A percentile compares a stretch with the other conserved stretches of the same genome.
Evolutionary conservation across 2,888 invertebrate species (phyloP).

Genomic region (Leuctra nigra): DNA sequence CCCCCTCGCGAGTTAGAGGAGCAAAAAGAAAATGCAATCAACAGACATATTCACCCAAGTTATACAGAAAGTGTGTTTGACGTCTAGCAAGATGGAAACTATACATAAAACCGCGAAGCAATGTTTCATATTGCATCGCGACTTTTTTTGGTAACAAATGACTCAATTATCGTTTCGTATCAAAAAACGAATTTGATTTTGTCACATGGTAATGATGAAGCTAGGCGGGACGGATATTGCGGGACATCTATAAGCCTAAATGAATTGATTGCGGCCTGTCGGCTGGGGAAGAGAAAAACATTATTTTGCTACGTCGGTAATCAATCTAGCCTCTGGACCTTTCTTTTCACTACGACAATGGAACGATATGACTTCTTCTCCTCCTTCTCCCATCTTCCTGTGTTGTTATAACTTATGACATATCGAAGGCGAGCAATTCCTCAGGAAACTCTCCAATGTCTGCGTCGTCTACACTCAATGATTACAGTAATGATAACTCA

Average conservation of each 20-base stretch:
- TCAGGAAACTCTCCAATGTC: no score
- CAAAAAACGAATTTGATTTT: not conserved
- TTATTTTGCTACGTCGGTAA: constrained; percentile 23
- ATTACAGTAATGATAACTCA: no score
- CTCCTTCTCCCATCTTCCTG: not conserved
- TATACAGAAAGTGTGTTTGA: no score
- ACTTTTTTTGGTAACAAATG: constrained; percentile 19
- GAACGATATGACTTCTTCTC: constrained; percentile 8
- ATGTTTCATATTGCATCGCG: not conserved
- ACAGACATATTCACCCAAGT: no score
- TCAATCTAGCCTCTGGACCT: constrained; percentile 22
- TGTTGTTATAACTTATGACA: no score
- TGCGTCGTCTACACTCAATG: no score
- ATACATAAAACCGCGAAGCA: no score
- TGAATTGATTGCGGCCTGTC: constrained; percentile 24
- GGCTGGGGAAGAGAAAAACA: constrained; percentile 8
- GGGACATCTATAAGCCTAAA: constrained; percentile 17
- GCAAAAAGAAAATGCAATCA: no score
- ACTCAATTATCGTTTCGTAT: constrained; percentile 20
- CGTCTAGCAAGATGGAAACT: no score
- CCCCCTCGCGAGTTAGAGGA: no score
- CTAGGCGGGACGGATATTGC: not conserved
- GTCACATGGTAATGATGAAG: not conserved
- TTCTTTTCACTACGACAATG: not conserved
- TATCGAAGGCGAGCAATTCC: no score